phyloP scores from a whole-genome alignment of 2,888 invertebrate species.

The Apantesis nais region DNA sequence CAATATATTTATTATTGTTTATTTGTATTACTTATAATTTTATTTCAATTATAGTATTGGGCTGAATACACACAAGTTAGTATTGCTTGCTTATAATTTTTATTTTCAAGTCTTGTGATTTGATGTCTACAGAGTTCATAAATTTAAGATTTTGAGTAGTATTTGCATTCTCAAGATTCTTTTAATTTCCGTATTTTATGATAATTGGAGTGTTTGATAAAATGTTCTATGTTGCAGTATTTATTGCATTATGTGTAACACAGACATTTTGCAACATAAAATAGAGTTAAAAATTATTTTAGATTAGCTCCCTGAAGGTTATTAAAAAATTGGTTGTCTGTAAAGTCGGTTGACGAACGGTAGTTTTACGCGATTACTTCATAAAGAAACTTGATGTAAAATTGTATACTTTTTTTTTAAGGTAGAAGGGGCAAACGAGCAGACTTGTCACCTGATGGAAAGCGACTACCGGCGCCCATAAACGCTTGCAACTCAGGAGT shows the following conservation, averaged over 20 bases:
- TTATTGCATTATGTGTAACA: neutral
- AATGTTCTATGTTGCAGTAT: neutral
- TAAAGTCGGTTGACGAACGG: too few species aligned
- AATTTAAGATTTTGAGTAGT: neutral
- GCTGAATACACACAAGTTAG: neutral
- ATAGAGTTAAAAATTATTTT: neutral
- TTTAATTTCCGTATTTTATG: neutral
- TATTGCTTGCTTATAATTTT: neutral
- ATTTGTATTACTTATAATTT: neutral
- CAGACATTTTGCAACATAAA: neutral
- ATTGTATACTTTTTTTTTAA: too few species aligned
- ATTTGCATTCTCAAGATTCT: neutral
- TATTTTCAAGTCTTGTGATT: too few species aligned
- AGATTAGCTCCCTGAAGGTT: neutral
- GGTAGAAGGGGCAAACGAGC: too few species aligned
- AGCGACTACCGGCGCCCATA: too few species aligned
- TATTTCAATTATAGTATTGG: neutral
- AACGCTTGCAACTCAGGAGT: too few species aligned
- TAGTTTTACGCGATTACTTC: too few species aligned
- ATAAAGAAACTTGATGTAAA: too few species aligned
- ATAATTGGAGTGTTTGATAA: neutral
- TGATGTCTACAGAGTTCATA: too few species aligned
- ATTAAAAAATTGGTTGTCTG: too few species aligned
- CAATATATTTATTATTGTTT: neutral
- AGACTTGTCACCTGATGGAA: too few species aligned